phyloP scores from a whole-genome alignment of 2,888 invertebrate species.

The Gonocerus acuteangulatus region DNA sequence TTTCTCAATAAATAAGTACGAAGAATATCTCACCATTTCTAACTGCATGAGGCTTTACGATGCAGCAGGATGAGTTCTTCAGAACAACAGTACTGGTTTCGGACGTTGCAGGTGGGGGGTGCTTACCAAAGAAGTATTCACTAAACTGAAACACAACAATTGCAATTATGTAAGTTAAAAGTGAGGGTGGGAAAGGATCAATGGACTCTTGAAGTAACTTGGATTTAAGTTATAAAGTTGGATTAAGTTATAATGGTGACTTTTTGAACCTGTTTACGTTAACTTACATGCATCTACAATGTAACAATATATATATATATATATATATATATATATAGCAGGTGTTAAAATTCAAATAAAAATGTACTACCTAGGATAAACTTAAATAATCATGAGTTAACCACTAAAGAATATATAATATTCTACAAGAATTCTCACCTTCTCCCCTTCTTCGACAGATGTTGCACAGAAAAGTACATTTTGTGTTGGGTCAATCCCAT shows the following conservation, averaged over 20 bases:
- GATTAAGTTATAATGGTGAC: too few species aligned
- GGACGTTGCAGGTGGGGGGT: constrained; percentile 13
- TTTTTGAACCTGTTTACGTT: too few species aligned
- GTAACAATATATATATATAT: too few species aligned
- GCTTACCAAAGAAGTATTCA: constrained; percentile 28
- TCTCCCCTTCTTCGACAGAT: not conserved
- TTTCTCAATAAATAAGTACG: too few species aligned
- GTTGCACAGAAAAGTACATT: constrained; percentile 50
- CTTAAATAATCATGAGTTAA: too few species aligned
- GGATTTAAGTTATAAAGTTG: not conserved
- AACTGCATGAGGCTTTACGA: constrained; percentile 86
- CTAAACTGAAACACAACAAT: constrained; percentile 22
- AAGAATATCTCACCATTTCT: constrained; percentile 55
- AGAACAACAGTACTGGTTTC: constrained; percentile 29
- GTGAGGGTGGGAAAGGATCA: too few species aligned
- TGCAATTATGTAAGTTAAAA: not conserved
- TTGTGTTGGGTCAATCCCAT: constrained; percentile 57
- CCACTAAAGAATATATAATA: too few species aligned
- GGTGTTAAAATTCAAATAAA: too few species aligned
- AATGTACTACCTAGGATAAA: too few species aligned
- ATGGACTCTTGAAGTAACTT: not conserved
- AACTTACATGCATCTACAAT: too few species aligned
- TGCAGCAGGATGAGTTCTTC: constrained; percentile 65
- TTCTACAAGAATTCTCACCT: too few species aligned
- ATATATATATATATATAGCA: too few species aligned